Conservation (phyloP, 2,797 vertebrate species). For the Huso huso region DNA sequence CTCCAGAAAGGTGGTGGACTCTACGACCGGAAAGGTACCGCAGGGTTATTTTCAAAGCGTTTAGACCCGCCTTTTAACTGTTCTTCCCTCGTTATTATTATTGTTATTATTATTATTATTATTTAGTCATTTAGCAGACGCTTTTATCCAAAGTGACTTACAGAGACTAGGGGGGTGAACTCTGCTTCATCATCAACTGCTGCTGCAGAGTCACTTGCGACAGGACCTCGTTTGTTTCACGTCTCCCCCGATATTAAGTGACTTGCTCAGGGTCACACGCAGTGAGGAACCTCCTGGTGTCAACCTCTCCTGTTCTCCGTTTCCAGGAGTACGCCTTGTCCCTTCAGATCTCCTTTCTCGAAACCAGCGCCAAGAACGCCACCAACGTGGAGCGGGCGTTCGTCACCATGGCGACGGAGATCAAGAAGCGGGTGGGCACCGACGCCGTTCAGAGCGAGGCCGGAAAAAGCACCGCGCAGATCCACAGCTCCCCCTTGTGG, state of each 20-base stretch:
- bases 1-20: constrained; percentile 63
- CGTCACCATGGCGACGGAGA: constrained; percentile 60
- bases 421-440: constrained; percentile 56
- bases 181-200: too few relatives aligned
- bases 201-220: too few relatives aligned
- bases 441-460: constrained; percentile 46
- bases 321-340: constrained; percentile 54
- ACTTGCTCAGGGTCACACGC: too few relatives aligned
- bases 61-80: too few relatives aligned
- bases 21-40: constrained; percentile 57
- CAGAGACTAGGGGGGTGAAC: too few relatives aligned
- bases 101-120: neutral
- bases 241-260: too few relatives aligned
- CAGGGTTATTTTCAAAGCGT: too few relatives aligned
- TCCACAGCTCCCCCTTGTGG: constrained; percentile 62
- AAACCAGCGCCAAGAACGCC: constrained; percentile 65
- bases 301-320: neutral
- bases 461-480: constrained; percentile 37
- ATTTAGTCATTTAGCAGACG: too few relatives aligned
- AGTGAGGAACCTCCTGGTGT: too few relatives aligned
- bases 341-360: constrained; percentile 57
- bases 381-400: constrained; percentile 58
- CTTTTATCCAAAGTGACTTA: too few relatives aligned
- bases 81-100: too few relatives aligned
- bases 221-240: too few relatives aligned